Percentiles rank a stretch among this genome's conserved stretches.
phyloP scores from a whole-genome alignment of 2,113 vertebrate genomes.

The Myodes glareolus region DNA sequence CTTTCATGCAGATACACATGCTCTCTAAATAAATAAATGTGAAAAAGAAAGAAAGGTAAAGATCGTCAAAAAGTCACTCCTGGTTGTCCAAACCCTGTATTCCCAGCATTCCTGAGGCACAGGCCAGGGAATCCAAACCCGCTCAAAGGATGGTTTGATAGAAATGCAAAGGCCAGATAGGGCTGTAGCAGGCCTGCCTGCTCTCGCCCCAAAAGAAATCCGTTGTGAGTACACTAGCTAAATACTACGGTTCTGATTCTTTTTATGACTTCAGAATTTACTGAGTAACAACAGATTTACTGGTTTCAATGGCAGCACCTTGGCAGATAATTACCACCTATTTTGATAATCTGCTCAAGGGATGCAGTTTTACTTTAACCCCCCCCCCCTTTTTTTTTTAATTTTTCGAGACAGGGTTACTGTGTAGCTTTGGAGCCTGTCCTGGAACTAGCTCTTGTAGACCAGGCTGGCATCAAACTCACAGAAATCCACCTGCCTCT shows the following conservation, averaged over 20 bases:
- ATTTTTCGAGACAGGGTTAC: too few species aligned
- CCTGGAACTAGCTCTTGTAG: too few species aligned
- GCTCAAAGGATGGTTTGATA: neutral
- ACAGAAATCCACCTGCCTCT: too few species aligned
- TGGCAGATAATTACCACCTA: neutral
- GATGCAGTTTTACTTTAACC: neutral
- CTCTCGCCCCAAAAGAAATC: neutral
- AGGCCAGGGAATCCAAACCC: too few species aligned
- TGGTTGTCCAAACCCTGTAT: too few species aligned
- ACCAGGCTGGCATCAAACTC: too few species aligned
- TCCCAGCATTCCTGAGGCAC: neutral
- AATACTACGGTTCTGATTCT: neutral
- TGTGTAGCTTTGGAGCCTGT: too few species aligned
- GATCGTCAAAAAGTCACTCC: neutral
- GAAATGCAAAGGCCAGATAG: neutral
- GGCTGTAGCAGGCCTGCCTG: neutral
- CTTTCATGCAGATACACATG: too few species aligned
- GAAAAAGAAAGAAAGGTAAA: neutral
- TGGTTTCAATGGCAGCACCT: neutral
- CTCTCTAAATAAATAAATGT: neutral
- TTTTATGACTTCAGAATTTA: neutral
- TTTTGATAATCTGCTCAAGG: neutral
- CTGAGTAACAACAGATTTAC: neutral
- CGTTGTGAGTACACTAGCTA: neutral
- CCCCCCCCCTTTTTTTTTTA: too few species aligned